Base-by-base conservation (phyloP, 2,797 vertebrate species). In the Sus cebifrons region DNA sequence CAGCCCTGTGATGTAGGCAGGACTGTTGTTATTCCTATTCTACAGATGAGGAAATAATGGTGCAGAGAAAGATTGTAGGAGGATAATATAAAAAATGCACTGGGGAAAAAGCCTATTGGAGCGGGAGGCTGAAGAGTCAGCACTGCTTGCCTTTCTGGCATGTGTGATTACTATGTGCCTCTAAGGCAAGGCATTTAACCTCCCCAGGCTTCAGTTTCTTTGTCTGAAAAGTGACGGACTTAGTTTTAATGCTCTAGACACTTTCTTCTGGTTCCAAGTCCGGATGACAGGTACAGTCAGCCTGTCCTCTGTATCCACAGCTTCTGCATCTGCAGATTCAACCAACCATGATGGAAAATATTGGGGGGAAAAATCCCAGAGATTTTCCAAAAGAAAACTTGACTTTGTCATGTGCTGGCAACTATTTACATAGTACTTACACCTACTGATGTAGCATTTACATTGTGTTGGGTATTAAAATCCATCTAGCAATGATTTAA, bases 251-350 rank as follows among this genome's bases (percentile, higher is more conserved):
- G 49, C 27, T 44, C 52, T 36, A 20, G 36, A 78, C 32, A 17
- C 23, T 96, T 81, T 89, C 44, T 86, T 95, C 52, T 13, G 27
- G 25, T 44, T 87, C 58, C 73, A 82, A 65, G 29, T n/a, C 13
- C 65, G 83, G 17, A 67, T 64, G 49, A 79, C 25, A 68, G 36
- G 5, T 64, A 54, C n/a, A 25, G 54, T 58, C 58, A 20, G 54
- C n/a, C 52, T 58, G 29, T n/a, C n/a, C n/a, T 78, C 75, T 36
- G 54, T 36, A 58, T n/a, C n/a, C 20, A 23, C 21, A 54, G 29
- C 20, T 58, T 32, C 75, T 78, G 54, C 12, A 4, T 56, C 52
- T 1, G 20, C 17, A 58, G n/a, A 58, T 23, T 36, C 77, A 58
- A 79, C 77, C 54, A 79, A 36, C n/a, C 20, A 32, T 6, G 54